These are phyloP conservation scores for Cheirogaleus major DNA, from an alignment of 2,797 vertebrate genomes.

Conservation along the genomic window DNA sequence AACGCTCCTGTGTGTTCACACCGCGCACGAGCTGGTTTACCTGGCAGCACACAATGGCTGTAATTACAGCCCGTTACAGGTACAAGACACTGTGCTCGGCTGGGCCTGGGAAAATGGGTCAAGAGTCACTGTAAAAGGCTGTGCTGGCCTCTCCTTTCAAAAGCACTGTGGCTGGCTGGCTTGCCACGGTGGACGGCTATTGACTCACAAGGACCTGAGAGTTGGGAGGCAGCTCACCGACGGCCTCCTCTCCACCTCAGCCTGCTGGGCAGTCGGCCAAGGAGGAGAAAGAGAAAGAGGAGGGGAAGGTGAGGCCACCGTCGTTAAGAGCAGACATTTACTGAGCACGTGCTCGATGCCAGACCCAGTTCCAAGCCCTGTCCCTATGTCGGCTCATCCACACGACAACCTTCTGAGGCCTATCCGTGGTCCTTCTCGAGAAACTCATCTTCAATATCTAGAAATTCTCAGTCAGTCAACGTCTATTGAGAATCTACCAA, in stretches of 20 bases:
- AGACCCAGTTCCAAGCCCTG: not conserved
- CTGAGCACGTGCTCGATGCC: too few species aligned
- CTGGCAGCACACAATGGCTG: not conserved
- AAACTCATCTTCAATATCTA: not conserved
- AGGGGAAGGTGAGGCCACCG: not conserved
- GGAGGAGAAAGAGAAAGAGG: not conserved
- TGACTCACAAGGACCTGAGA: not conserved
- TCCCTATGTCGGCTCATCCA: not conserved
- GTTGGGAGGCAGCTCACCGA: fast-evolving
- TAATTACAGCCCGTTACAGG: conserved; percentile 47
- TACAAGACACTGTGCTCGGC: not conserved
- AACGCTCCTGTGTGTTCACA: not conserved
- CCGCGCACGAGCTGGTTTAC: not conserved
- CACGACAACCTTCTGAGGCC: fast-evolving
- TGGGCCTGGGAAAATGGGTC: conserved; percentile 42
- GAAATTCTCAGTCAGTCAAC: not conserved
- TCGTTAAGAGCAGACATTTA: not conserved
- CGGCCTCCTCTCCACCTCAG: not conserved
- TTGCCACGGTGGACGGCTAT: not conserved
- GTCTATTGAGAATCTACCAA: not conserved
- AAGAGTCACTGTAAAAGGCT: conserved; percentile 46
- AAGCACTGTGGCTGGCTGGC: not conserved
- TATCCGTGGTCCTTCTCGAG: not conserved
- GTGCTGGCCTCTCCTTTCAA: conserved; percentile 27
- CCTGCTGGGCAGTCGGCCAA: not conserved